Conservation (phyloP, 2,113 vertebrate species). For the Pao palembangensis region DNA sequence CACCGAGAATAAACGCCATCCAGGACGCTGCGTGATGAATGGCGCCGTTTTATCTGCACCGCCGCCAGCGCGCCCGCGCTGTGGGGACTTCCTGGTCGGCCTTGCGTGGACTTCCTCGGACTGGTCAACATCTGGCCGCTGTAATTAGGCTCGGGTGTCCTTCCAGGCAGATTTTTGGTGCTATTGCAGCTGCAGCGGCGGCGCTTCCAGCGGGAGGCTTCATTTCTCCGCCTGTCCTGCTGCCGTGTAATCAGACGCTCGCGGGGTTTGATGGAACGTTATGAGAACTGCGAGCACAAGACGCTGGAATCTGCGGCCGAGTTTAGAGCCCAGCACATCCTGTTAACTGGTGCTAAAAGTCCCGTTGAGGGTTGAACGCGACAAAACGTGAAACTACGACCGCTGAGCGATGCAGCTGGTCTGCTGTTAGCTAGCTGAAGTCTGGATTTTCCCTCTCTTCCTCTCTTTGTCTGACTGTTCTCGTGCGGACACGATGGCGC, state of each 20-base stretch:
- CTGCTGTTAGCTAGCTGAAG: background rate
- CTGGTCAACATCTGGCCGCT: no score
- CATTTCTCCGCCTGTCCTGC: conserved; percentile 48
- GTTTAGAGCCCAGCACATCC: no score
- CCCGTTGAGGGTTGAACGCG: no score
- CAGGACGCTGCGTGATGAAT: conserved; percentile 12
- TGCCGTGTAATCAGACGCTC: conserved; percentile 55
- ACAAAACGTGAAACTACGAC: background rate
- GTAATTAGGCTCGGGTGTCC: no score
- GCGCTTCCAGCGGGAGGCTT: conserved; percentile 48
- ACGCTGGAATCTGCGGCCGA: no score
- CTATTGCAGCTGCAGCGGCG: conserved; percentile 21
- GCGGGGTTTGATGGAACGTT: conserved; percentile 28
- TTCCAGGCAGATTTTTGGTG: no score
- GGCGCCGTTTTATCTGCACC: background rate
- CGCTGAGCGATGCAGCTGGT: background rate
- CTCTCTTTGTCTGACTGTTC: no score
- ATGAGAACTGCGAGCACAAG: background rate
- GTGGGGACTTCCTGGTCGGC: background rate
- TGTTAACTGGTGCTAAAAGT: no score
- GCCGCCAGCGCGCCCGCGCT: background rate
- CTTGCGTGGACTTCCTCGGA: background rate
- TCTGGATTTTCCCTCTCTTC: background rate
- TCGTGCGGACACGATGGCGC: conserved; percentile 6
- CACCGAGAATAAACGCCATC: conserved; percentile 2